Conservation (phyloP, 2,113 vertebrate species). For the Panthera uncia region DNA sequence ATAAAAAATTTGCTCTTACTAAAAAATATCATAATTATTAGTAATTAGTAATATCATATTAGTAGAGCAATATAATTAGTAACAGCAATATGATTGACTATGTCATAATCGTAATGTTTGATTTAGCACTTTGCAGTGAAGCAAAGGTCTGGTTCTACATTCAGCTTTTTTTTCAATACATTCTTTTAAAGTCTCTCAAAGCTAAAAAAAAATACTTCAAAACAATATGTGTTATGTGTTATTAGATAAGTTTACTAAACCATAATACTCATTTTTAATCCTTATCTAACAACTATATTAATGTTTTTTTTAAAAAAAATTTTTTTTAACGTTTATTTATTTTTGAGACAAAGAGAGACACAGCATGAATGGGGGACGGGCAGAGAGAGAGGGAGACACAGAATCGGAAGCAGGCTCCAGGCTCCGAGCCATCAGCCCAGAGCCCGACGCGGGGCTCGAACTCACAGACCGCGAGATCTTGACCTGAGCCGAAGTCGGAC, state of each 20-base stretch:
- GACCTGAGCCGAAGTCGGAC: too few species aligned
- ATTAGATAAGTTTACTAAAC: not conserved
- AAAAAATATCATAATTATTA: not conserved
- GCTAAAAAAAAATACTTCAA: not conserved
- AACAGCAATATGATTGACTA: not conserved
- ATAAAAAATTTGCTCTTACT: not conserved
- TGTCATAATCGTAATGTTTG: not conserved
- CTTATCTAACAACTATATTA: not conserved
- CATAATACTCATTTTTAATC: not conserved
- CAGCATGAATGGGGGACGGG: too few species aligned
- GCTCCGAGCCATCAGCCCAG: too few species aligned
- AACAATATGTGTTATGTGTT: not conserved
- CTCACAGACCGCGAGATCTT: too few species aligned
- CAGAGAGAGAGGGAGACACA: too few species aligned
- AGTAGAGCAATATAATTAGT: not conserved
- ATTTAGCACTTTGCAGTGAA: not conserved
- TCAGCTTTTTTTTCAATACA: not conserved
- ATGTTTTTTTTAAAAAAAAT: not conserved
- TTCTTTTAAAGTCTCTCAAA: not conserved
- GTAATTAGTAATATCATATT: not conserved
- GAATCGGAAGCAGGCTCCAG: too few species aligned
- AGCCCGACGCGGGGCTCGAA: too few species aligned
- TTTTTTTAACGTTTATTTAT: too few species aligned
- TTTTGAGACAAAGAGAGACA: too few species aligned
- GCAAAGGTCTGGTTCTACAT: not conserved